Evolutionary conservation across 2,797 vertebrate genomes (phyloP), one percentile per base, ranked within the genome.

Genomic region (Enteromius anoplus): DNA sequence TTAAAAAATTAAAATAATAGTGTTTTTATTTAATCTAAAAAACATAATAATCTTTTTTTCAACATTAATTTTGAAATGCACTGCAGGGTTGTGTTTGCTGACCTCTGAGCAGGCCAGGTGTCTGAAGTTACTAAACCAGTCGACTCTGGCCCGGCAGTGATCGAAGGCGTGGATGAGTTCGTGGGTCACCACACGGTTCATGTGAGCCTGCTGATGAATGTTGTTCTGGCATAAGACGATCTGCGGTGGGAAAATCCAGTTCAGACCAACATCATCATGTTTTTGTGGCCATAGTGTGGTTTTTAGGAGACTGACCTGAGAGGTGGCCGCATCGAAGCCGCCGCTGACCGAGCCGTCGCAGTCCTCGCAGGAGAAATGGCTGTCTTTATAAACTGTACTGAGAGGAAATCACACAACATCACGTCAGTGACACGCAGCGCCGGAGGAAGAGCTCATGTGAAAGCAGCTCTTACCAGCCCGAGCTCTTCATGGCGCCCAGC

Each of bases 191-290:
- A 99, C 97, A 0, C 97, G 91, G 92, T 95, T 97, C 98, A 99
- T 99, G 19, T 97, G 97, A 4, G 95, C 91, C 92, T 99, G 97
- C 29, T 93, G 95, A 55, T 88, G 94, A 91, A 99, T 97, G 89
- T 98, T 99, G 92, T 99, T 99, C 93, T 99, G 97, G 91, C 98
- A 99, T 85, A 99, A 89, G 89, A 99, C 98, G 69, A 99, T 97
- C 98, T 99, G 90, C 0, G 87, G 89, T 64, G 1, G 26, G 26
- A 15, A 3, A 62, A 26, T 3, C 1, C 62, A 12, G 37, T 5
- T 47, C 37, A 80, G 58, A 32, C 53, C 4, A 40, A 68, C 21
- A 77, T 17, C 8, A 34, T 19, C 29, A 7, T 1, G 6, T n/a
- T 19, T 40, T 3, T 34, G 0, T 14, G 15, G 23, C 10, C n/a